phyloP scores from a whole-genome alignment of 2,113 vertebrate species.

The Lycocorax pyrrhopterus region DNA sequence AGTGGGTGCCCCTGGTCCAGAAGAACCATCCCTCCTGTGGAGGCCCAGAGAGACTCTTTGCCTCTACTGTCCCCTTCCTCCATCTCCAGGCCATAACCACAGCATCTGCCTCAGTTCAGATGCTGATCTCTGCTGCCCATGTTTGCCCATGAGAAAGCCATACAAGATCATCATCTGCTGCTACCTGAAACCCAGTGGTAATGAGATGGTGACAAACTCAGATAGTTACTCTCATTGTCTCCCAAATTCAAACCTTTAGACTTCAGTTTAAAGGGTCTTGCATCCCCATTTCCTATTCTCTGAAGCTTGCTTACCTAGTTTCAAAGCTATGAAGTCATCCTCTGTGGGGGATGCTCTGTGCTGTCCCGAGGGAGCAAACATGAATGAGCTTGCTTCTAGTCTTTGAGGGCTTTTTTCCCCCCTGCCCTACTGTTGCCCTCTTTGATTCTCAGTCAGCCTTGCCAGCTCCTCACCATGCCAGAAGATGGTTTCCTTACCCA shows the following conservation, averaged over 20 bases:
- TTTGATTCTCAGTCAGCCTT: slow-evolving; percentile 8
- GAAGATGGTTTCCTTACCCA: slow-evolving; percentile 6
- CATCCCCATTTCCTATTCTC: background rate
- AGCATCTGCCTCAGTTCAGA: background rate
- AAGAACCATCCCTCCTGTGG: accelerated
- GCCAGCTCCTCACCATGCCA: slow-evolving; percentile 10
- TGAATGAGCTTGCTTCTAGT: background rate
- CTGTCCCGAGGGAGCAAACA: background rate
- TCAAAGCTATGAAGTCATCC: slow-evolving; percentile 6
- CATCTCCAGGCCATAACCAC: background rate
- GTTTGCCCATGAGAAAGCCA: background rate
- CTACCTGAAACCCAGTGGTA: background rate
- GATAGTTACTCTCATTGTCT: background rate
- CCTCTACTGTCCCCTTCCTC: background rate
- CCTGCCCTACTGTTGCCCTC: background rate
- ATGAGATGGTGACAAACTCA: background rate
- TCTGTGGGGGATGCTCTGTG: background rate
- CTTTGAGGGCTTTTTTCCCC: background rate
- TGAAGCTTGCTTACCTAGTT: background rate
- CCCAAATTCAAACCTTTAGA: background rate
- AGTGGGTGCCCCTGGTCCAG: background rate
- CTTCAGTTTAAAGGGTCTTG: background rate
- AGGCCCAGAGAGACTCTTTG: background rate
- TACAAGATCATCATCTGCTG: background rate
- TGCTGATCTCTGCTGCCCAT: background rate